These are phyloP conservation scores for Sitta carolinensis DNA, from an alignment of 2,797 vertebrate genomes.

Conservation along the genomic window DNA sequence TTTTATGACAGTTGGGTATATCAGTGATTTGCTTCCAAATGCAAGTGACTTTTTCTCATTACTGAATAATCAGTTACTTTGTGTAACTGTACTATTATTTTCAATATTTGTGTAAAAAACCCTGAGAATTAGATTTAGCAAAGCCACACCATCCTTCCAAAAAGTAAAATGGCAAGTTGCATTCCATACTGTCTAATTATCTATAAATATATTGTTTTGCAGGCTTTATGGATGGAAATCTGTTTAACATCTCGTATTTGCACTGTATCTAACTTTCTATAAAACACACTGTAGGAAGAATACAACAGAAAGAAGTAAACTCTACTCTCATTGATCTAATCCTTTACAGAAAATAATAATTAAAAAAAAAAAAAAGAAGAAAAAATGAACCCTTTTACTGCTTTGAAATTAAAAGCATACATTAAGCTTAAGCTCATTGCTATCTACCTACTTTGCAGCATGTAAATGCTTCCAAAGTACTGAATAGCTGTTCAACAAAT, in stretches of 20 bases:
- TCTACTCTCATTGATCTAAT: background rate
- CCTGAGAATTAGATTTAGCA: background rate
- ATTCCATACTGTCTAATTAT: background rate
- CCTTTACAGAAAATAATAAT: background rate
- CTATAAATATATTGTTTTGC: background rate
- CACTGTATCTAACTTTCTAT: background rate
- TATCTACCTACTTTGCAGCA: background rate
- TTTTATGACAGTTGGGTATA: background rate
- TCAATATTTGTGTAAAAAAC: background rate
- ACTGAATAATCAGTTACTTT: background rate
- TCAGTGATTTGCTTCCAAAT: background rate
- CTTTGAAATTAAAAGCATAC: background rate
- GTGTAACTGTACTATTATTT: background rate
- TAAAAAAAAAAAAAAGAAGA: rapidly evolving
- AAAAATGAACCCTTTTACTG: background rate
- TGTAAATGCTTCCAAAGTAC: background rate
- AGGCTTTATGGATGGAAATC: background rate
- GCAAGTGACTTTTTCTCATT: background rate
- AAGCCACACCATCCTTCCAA: background rate
- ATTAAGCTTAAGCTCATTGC: background rate
- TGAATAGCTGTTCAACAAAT: background rate
- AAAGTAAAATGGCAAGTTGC: background rate
- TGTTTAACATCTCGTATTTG: background rate
- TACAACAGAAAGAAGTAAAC: background rate
- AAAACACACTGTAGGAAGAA: background rate